Evolutionary conservation across 2,797 vertebrate genomes (phyloP).

Genomic region (Typhlichthys subterraneus): DNA sequence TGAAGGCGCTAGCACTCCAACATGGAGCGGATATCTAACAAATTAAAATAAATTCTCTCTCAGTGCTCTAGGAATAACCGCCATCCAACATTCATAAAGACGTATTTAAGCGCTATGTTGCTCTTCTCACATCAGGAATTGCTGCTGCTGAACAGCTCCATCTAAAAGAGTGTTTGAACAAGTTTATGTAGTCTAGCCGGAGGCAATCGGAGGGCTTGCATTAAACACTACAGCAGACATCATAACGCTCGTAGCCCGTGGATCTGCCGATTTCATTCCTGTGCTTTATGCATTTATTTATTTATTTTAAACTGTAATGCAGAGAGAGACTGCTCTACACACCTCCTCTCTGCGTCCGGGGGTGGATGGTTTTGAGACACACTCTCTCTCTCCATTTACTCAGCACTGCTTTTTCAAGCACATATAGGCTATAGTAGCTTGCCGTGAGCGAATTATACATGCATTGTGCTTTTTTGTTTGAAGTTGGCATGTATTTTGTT

Average conservation of each 20-base stretch:
- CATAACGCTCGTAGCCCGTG: constrained; percentile 66
- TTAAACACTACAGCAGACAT: constrained; percentile 71
- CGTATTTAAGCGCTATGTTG: constrained; percentile 43
- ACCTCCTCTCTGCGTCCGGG: constrained; percentile 74
- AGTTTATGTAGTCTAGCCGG: constrained; percentile 56
- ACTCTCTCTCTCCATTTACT: constrained; percentile 69
- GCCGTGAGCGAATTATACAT: constrained; percentile 15
- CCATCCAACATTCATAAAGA: background rate
- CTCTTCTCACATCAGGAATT: constrained; percentile 36
- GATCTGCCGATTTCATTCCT: constrained; percentile 69
- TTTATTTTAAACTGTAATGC: constrained; percentile 72
- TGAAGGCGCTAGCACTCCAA: constrained; percentile 24
- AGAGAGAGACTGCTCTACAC: constrained; percentile 69
- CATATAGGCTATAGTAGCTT: constrained; percentile 47
- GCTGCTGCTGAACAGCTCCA: constrained; percentile 53
- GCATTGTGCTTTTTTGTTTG: constrained; percentile 22
- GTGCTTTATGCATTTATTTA: constrained; percentile 55
- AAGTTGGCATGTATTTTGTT: constrained; percentile 4
- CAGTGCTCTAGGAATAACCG: constrained; percentile 19
- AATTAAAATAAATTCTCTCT: constrained; percentile 12
- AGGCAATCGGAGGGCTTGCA: constrained; percentile 60
- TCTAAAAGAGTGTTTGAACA: constrained; percentile 65
- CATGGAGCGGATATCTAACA: background rate
- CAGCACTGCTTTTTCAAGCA: constrained; percentile 61
- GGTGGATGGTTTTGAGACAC: constrained; percentile 77